Conservation (phyloP, 2,797 vertebrate genomes). For the Mormyrops attenuatus region DNA sequence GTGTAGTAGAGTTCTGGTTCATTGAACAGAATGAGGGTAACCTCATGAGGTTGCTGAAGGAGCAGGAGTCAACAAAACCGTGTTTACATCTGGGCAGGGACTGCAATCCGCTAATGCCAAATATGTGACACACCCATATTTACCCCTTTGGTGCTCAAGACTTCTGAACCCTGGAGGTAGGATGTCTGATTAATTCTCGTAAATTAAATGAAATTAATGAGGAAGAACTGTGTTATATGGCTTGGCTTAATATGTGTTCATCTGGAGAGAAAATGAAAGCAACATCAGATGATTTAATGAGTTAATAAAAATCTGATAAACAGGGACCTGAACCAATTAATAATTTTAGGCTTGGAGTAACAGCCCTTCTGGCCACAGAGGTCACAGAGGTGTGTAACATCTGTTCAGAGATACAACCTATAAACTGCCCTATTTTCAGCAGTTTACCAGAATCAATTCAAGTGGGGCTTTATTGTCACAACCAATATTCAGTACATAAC, state of each 20-base stretch:
- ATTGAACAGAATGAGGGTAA: neutral
- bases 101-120: neutral
- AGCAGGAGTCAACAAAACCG: neutral
- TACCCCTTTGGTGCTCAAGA: neutral
- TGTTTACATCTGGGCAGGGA: neutral
- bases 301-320: neutral
- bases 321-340: constrained; percentile 4
- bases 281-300: neutral
- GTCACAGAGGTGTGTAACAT: neutral
- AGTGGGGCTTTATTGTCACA: neutral
- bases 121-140: constrained; percentile 1
- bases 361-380: neutral
- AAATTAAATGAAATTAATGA: neutral
- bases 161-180: neutral
- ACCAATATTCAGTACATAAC: neutral
- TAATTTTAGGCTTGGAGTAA: neutral
- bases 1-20: neutral
- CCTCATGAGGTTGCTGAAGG: neutral
- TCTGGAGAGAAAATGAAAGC: neutral
- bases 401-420: neutral
- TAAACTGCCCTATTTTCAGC: neutral
- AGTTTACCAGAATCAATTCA: neutral
- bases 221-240: neutral
- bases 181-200: neutral
- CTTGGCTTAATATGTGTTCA: neutral